A percentile compares a stretch with the other conserved stretches of the same genome.
phyloP scores from a whole-genome alignment of 2,113 vertebrate species.

The Nibea albiflora region DNA sequence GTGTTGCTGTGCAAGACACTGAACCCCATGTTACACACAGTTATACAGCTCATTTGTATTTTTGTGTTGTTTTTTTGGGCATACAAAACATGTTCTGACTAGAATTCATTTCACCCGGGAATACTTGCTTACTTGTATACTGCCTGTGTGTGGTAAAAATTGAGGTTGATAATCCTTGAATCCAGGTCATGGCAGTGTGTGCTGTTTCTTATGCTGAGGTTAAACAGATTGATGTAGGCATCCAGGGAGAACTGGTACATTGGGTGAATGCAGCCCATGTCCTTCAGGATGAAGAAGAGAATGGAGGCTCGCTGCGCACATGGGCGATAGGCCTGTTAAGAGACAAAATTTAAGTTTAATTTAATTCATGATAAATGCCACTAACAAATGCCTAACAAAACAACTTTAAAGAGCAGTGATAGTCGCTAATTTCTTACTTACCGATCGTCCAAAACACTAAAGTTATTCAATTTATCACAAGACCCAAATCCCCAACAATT shows the following conservation, averaged over 20 bases:
- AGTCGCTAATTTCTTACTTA: not conserved
- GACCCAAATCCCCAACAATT: not conserved
- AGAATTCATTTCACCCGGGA: too few species aligned
- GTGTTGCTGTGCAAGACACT: not conserved
- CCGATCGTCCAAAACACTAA: not conserved
- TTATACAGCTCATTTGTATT: too few species aligned
- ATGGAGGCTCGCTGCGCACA: conserved; percentile 91
- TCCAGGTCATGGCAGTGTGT: conserved; percentile 86
- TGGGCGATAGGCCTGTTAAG: conserved; percentile 87
- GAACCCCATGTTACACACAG: not conserved
- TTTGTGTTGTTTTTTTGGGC: too few species aligned
- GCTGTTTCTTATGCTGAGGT: conserved; percentile 90
- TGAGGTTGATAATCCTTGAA: conserved; percentile 88
- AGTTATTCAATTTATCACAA: too few species aligned
- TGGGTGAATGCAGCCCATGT: conserved; percentile 90
- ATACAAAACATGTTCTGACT: too few species aligned
- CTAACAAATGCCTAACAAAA: too few species aligned
- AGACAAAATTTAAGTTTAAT: not conserved
- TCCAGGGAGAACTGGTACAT: conserved; percentile 96
- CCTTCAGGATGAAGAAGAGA: conserved; percentile 91
- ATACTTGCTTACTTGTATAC: conserved; percentile 85
- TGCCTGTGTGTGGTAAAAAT: conserved; percentile 89
- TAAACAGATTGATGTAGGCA: conserved; percentile 90
- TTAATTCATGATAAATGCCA: too few species aligned
- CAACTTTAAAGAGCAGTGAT: not conserved